phyloP scores from a whole-genome alignment of 64 coral and sea anemone genomes.

The Platygyra sinensis region DNA sequence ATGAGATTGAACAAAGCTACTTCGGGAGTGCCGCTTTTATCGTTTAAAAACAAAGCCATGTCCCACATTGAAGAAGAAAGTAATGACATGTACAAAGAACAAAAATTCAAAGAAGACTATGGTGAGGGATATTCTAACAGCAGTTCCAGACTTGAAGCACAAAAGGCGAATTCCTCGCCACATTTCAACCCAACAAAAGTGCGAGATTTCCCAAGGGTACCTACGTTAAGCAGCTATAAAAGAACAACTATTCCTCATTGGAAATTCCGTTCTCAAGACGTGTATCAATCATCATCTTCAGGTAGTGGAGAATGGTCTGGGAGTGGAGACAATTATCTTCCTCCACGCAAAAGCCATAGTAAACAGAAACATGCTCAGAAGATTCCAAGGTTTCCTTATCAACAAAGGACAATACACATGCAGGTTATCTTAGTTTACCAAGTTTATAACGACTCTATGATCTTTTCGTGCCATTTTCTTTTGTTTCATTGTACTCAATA shows the following conservation, averaged over 20 bases:
- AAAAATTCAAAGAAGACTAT: not conserved
- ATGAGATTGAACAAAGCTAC: not conserved
- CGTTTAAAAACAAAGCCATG: not conserved
- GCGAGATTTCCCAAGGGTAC: not conserved
- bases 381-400: not conserved
- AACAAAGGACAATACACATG: not conserved
- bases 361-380: not conserved
- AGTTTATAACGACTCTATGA: not conserved
- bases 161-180: not conserved
- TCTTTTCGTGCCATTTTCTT: not conserved
- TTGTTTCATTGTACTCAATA: not conserved
- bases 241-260: not conserved
- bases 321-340: not conserved
- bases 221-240: not conserved
- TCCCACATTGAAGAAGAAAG: not conserved
- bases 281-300: not conserved
- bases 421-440: not conserved
- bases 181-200: not conserved
- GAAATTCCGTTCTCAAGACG: not conserved
- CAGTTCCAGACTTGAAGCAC: not conserved
- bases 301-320: constrained; percentile 20
- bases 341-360: not conserved
- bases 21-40: not conserved
- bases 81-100: not conserved
- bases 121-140: not conserved